These are phyloP conservation scores for Vimba vimba DNA, from an alignment of 2,113 vertebrate genomes.

Conservation along the genomic window DNA sequence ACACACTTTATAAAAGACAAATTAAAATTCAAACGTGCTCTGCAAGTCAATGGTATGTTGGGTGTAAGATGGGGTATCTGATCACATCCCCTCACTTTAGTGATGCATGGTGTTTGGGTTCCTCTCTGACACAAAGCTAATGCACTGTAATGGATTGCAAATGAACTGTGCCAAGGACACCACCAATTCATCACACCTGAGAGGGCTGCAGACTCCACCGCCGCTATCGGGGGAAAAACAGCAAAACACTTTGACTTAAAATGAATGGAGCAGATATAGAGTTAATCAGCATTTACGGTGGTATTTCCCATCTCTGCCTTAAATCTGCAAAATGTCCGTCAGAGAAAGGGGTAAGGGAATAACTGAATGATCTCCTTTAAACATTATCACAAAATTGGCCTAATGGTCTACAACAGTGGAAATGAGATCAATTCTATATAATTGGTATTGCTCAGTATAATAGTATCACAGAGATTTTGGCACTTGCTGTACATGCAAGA, in stretches of 20 bases:
- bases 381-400: slow-evolving; percentile 55
- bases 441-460: slow-evolving; percentile 51
- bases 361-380: slow-evolving; percentile 42
- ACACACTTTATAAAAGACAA: slow-evolving; percentile 11
- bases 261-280: slow-evolving; percentile 73
- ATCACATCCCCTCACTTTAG: slow-evolving; percentile 53
- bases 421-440: slow-evolving; percentile 69
- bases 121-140: slow-evolving; percentile 75
- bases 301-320: slow-evolving; percentile 23
- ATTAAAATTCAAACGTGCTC: not conserved
- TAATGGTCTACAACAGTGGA: slow-evolving; percentile 58
- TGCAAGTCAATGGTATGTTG: slow-evolving; percentile 6
- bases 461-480: slow-evolving; percentile 44
- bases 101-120: slow-evolving; percentile 75
- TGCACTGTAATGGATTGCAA: slow-evolving; percentile 74
- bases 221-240: slow-evolving; percentile 42
- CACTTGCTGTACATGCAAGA: not conserved
- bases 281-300: slow-evolving; percentile 66
- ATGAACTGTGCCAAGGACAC: slow-evolving; percentile 72
- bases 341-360: slow-evolving; percentile 23
- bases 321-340: slow-evolving; percentile 53
- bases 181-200: slow-evolving; percentile 71
- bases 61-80: slow-evolving; percentile 34
- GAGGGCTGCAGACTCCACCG: slow-evolving; percentile 64
- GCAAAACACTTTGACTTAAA: slow-evolving; percentile 67